A percentile compares a stretch with the other conserved stretches of the same genome.
phyloP scores from a whole-genome alignment of 2,113 vertebrate species.

The Syngnathus scovelli region DNA sequence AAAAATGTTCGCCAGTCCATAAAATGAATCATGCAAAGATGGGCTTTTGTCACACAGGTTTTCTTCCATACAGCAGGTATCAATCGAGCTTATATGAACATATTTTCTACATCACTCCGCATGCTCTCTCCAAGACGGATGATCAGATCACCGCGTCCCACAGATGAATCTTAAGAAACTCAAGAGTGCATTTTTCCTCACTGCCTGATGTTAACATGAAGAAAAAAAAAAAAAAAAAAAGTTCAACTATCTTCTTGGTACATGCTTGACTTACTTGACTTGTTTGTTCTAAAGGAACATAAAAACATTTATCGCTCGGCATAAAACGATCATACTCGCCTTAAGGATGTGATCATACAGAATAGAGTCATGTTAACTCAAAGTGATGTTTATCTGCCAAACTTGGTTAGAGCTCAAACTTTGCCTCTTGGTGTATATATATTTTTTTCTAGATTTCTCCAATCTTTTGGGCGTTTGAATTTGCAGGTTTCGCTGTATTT shows the following conservation, averaged over 20 bases:
- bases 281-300: too few relatives aligned
- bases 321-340: too few relatives aligned
- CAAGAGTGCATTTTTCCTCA: constrained; percentile 39
- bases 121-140: constrained; percentile 43
- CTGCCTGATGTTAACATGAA: constrained; percentile 40
- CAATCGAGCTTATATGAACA: constrained; percentile 52
- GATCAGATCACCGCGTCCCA: constrained; percentile 26
- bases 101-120: constrained; percentile 50
- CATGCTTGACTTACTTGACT: too few relatives aligned
- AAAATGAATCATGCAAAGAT: not conserved
- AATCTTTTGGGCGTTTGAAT: not conserved
- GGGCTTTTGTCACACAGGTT: constrained; percentile 14
- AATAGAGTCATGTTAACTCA: too few relatives aligned
- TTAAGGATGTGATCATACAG: too few relatives aligned
- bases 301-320: too few relatives aligned
- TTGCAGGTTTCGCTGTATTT: not conserved
- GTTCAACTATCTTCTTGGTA: not conserved
- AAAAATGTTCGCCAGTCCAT: too few relatives aligned
- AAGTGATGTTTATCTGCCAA: too few relatives aligned
- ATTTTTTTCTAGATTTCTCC: not conserved
- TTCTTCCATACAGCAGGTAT: constrained; percentile 27
- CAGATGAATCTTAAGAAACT: constrained; percentile 48
- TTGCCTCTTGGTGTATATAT: too few relatives aligned
- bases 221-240: constrained; percentile 28
- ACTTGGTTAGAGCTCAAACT: too few relatives aligned